A percentile compares a stretch with the other conserved stretches of the same genome.
Evolutionary conservation across 2,113 vertebrate species (phyloP).

Genomic region (Psittacus erithacus): DNA sequence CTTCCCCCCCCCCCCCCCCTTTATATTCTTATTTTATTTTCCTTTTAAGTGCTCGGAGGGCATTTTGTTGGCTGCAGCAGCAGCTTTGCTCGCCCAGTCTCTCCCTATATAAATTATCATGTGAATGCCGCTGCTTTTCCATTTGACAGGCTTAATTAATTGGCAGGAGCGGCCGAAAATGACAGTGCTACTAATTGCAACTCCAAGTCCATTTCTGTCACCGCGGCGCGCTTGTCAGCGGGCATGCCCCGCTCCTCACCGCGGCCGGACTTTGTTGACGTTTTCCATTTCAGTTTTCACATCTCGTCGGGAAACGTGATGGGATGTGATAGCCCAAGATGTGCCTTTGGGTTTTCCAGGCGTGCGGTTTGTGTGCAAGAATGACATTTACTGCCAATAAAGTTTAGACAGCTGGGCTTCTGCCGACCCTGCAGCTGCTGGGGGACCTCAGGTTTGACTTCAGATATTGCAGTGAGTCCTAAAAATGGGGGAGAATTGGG

Average conservation of each 20-base stretch:
- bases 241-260: constrained; percentile 67
- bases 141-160: constrained; percentile 90
- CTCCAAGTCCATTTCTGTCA: constrained; percentile 85
- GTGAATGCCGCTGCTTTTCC: constrained; percentile 79
- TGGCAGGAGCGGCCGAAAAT: constrained; percentile 85
- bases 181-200: constrained; percentile 89
- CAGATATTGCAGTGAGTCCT: constrained; percentile 14
- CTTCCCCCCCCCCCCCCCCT: not conserved
- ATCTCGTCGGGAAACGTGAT: constrained; percentile 43
- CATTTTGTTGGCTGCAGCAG: constrained; percentile 54
- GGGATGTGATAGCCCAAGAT: constrained; percentile 45
- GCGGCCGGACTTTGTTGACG: constrained; percentile 18
- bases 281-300: constrained; percentile 66
- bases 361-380: not conserved
- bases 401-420: constrained; percentile 59
- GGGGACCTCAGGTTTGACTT: not conserved
- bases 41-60: constrained; percentile 60
- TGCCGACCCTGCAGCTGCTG: constrained; percentile 64
- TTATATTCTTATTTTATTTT: not conserved
- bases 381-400: constrained; percentile 71
- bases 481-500: not conserved
- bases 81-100: constrained; percentile 70
- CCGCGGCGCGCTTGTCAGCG: constrained; percentile 63
- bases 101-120: constrained; percentile 86
- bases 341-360: constrained; percentile 46